phyloP scores from a whole-genome alignment of 1,140 invertebrate genomes.

The Drusus annulatus region DNA sequence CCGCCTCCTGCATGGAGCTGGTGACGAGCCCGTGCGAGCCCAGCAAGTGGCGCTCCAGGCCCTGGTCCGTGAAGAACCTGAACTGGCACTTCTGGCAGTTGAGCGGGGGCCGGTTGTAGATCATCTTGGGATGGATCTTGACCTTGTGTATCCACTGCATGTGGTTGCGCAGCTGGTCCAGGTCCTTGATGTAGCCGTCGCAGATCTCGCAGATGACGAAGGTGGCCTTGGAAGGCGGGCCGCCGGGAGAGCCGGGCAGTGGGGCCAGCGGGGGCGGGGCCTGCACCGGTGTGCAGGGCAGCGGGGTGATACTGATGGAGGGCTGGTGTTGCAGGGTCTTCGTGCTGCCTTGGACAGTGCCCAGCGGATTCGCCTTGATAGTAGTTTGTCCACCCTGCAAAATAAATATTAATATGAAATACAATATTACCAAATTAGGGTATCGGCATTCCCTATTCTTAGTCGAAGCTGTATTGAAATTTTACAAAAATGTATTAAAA shows the following conservation, averaged over 20 bases:
- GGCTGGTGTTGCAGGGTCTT: conserved; percentile 77
- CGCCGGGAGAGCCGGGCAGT: conserved; percentile 65
- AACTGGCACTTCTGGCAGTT: conserved; percentile 95
- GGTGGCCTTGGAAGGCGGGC: conserved; percentile 78
- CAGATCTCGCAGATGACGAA: conserved; percentile 97
- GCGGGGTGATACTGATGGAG: conserved; percentile 92
- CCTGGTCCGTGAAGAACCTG: conserved; percentile 81
- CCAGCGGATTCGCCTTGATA: conserved; percentile 51
- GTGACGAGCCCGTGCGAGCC: conserved; percentile 95
- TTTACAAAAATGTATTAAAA: too few relatives aligned
- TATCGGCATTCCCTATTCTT: too few relatives aligned
- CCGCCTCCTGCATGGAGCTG: conserved; percentile 95
- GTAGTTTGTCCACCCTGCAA: conserved; percentile 42
- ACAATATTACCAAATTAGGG: too few relatives aligned
- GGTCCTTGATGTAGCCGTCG: conserved; percentile 94
- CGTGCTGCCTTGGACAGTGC: conserved; percentile 58
- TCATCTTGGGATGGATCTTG: conserved; percentile 97
- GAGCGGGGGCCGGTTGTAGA: conserved; percentile 92
- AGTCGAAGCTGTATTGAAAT: too few relatives aligned
- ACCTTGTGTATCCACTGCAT: conserved; percentile 98
- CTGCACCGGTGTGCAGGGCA: conserved; percentile 76
- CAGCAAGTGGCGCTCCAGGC: conserved; percentile 91
- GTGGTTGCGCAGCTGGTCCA: conserved; percentile 92
- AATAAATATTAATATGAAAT: too few relatives aligned
- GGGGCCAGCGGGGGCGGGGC: conserved; percentile 64